phyloP scores from a whole-genome alignment of 2,888 invertebrate species.

The Periphyllus acericola region DNA sequence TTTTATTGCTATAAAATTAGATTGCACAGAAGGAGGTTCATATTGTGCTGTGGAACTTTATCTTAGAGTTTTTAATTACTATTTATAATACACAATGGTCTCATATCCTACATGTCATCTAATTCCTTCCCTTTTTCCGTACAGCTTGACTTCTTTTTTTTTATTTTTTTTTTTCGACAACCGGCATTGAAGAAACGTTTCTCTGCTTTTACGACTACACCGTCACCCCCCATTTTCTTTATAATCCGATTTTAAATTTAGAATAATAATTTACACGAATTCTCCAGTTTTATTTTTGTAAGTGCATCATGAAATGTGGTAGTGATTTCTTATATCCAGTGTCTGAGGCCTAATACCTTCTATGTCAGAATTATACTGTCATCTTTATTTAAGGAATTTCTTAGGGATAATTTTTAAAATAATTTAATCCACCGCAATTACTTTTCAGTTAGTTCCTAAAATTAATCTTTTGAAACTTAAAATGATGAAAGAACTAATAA shows the following conservation, averaged over 20 bases:
- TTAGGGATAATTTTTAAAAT: background rate
- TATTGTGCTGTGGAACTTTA: conserved; percentile 32
- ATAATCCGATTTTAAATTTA: conserved; percentile 57
- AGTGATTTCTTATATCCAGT: conserved; percentile 32
- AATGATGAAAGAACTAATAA: no score
- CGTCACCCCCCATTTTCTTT: conserved; percentile 5
- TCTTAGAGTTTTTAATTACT: conserved; percentile 54
- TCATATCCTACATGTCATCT: background rate
- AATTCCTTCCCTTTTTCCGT: conserved; percentile 26
- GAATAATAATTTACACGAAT: conserved; percentile 40
- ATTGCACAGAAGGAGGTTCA: conserved; percentile 9
- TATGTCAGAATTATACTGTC: background rate
- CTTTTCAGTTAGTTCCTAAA: background rate
- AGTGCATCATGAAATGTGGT: background rate
- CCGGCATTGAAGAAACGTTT: background rate
- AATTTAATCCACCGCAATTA: background rate
- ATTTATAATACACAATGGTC: conserved; percentile 46
- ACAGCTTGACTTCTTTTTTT: conserved; percentile 20
- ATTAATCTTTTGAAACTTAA: background rate
- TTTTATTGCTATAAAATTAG: conserved; percentile 44
- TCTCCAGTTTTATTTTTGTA: conserved; percentile 49
- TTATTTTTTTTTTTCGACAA: background rate
- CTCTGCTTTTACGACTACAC: background rate
- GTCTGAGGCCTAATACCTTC: background rate
- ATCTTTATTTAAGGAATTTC: conserved; percentile 7